Evolutionary conservation across 2,797 vertebrate genomes (phyloP).

Genomic region (Buphagus erythrorhynchus): DNA sequence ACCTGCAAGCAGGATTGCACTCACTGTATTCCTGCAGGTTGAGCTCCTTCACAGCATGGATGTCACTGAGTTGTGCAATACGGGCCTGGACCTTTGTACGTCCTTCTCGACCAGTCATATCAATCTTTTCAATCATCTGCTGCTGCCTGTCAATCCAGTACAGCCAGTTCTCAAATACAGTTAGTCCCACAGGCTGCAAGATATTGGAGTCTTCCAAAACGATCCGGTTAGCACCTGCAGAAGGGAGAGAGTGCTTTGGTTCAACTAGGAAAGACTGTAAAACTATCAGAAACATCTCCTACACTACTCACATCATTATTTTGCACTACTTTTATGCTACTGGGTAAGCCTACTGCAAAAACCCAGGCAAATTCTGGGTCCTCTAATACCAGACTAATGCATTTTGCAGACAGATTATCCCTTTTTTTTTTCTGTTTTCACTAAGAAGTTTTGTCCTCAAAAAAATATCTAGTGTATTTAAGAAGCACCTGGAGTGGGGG

Average conservation of each 20-base stretch:
- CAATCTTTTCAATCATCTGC: conserved; percentile 98
- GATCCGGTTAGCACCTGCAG: conserved; percentile 90
- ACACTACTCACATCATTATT: background rate
- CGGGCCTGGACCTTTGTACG: conserved; percentile 97
- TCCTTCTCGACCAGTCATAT: conserved; percentile 90
- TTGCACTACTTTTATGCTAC: background rate
- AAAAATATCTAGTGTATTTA: background rate
- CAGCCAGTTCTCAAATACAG: conserved; percentile 92
- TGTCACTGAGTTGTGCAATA: conserved; percentile 92
- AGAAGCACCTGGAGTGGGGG: background rate
- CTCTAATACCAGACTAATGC: background rate
- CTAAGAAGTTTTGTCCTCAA: background rate
- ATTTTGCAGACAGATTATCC: background rate
- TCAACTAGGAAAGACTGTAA: background rate
- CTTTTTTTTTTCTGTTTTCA: background rate
- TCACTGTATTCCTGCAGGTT: conserved; percentile 91
- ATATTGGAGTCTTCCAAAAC: conserved; percentile 97
- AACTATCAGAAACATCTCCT: background rate
- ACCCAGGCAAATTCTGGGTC: background rate
- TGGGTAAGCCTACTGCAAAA: background rate
- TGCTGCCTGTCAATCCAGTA: conserved; percentile 99
- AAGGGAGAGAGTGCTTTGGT: background rate
- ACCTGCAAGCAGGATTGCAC: conserved; percentile 32
- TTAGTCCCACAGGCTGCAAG: conserved; percentile 94
- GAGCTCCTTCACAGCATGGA: conserved; percentile 93